Evolutionary conservation across 2,113 vertebrate genomes (phyloP).

Genomic region (Thamnaconus septentrionalis): DNA sequence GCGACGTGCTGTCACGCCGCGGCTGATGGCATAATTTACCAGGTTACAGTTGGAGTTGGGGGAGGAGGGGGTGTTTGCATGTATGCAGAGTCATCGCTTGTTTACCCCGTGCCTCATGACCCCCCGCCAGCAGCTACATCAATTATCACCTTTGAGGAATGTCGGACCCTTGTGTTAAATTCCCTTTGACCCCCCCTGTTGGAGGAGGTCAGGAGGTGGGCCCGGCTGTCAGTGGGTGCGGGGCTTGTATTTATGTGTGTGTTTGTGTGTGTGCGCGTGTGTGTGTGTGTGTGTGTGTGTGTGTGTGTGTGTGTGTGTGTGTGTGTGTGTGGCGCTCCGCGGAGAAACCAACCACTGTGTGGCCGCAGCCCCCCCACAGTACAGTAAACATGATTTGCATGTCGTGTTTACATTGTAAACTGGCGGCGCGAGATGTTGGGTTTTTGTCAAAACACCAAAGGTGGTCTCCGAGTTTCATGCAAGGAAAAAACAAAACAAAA

Average conservation of each 20-base stretch:
- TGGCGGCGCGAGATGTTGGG: slow-evolving; percentile 48
- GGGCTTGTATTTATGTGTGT: slow-evolving; percentile 36
- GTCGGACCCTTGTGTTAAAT: slow-evolving; percentile 78
- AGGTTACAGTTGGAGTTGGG: slow-evolving; percentile 13
- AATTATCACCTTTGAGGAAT: slow-evolving; percentile 86
- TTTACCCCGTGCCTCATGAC: slow-evolving; percentile 74
- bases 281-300: slow-evolving; percentile 44
- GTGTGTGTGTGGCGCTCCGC: slow-evolving; percentile 40
- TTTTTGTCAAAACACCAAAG: slow-evolving; percentile 44
- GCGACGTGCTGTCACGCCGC: slow-evolving; percentile 54
- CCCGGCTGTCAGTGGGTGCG: slow-evolving; percentile 50
- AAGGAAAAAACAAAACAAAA: no score
- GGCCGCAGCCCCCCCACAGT: slow-evolving; percentile 14
- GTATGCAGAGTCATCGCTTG: slow-evolving; percentile 57
- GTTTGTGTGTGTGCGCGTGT: slow-evolving; percentile 33
- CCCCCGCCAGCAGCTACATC: slow-evolving; percentile 77
- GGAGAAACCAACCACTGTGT: slow-evolving; percentile 16
- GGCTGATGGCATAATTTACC: slow-evolving; percentile 68
- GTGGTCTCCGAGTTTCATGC: slow-evolving; percentile 20
- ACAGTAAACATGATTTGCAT: slow-evolving; percentile 64
- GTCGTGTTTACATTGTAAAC: slow-evolving; percentile 71
- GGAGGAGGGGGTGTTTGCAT: neutral
- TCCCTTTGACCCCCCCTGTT: slow-evolving; percentile 79
- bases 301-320: slow-evolving; percentile 9
- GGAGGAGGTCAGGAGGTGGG: slow-evolving; percentile 72